phyloP scores from a whole-genome alignment of 1,140 invertebrate genomes.

The Pissodes strobi region DNA sequence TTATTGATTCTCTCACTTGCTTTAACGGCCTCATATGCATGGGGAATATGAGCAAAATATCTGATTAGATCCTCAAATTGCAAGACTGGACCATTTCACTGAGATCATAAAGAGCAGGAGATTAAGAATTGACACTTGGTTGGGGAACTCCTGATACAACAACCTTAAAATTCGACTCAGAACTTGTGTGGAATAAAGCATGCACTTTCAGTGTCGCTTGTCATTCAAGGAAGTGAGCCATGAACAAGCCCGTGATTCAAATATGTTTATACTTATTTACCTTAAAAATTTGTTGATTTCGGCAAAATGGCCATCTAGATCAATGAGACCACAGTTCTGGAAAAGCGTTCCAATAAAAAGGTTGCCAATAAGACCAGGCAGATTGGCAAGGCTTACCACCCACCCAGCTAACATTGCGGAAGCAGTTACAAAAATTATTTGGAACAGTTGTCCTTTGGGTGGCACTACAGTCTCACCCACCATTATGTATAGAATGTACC shows the following conservation, averaged over 20 bases:
- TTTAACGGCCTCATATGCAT: no score
- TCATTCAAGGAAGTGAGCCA: neutral
- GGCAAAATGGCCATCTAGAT: conserved; percentile 7
- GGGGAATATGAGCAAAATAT: no score
- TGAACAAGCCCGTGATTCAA: no score
- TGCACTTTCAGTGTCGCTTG: neutral
- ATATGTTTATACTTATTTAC: no score
- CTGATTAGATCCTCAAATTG: no score
- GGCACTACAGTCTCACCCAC: conserved; percentile 6
- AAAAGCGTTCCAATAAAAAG: conserved; percentile 8
- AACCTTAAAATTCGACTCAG: no score
- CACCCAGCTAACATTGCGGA: conserved; percentile 6
- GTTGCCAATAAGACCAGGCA: conserved; percentile 7
- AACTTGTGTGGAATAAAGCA: neutral
- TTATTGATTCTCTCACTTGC: no score
- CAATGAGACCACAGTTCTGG: conserved; percentile 9
- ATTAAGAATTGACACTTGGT: no score
- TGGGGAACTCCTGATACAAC: no score
- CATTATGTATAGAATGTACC: conserved; percentile 12
- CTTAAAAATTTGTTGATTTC: conserved; percentile 20
- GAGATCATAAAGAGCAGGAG: no score
- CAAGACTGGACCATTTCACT: no score
- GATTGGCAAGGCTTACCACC: conserved; percentile 6
- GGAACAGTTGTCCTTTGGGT: conserved; percentile 1
- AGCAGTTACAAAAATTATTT: conserved; percentile 8